These are phyloP conservation scores for Phylloscopus whistleri DNA, from an alignment of 2,113 vertebrate genomes.

Conservation along the genomic window DNA sequence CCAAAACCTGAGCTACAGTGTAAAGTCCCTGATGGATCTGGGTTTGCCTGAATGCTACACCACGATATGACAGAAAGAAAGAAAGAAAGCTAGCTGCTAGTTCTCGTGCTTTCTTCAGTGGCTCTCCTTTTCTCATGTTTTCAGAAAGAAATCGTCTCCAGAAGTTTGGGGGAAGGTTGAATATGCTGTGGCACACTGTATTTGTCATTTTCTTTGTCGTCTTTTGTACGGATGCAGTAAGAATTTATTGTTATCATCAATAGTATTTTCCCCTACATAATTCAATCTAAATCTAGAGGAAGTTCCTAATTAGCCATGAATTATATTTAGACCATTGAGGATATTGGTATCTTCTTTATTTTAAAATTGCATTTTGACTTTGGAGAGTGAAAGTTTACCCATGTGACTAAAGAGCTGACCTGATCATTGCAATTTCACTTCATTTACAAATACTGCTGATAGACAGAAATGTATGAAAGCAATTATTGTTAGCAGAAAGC, in stretches of 20 bases:
- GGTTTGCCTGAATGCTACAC: conserved; percentile 30
- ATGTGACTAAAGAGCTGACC: conserved; percentile 73
- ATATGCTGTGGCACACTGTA: conserved; percentile 42
- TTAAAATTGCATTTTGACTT: conserved; percentile 72
- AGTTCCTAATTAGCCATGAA: conserved; percentile 41
- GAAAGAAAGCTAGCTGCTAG: conserved; percentile 68
- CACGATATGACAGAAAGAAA: background rate
- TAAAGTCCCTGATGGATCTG: conserved; percentile 22
- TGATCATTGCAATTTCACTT: conserved; percentile 71
- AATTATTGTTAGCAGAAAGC: conserved; percentile 95
- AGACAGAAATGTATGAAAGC: conserved; percentile 86
- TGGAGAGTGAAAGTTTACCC: conserved; percentile 74
- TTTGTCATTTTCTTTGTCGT: conserved; percentile 65
- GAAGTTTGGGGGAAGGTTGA: conserved; percentile 44
- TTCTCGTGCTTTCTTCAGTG: conserved; percentile 60
- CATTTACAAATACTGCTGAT: conserved; percentile 90
- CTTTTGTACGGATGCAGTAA: conserved; percentile 75
- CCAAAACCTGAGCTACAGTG: conserved; percentile 49
- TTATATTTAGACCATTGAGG: conserved; percentile 50
- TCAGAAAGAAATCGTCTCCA: conserved; percentile 27
- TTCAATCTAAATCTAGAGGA: conserved; percentile 52
- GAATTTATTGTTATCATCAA: conserved; percentile 69
- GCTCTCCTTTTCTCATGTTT: conserved; percentile 48
- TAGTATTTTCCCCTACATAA: conserved; percentile 44
- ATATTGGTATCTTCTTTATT: conserved; percentile 46